Evolutionary conservation across 1,140 invertebrate genomes (phyloP).

Genomic region (Drusus annulatus): DNA sequence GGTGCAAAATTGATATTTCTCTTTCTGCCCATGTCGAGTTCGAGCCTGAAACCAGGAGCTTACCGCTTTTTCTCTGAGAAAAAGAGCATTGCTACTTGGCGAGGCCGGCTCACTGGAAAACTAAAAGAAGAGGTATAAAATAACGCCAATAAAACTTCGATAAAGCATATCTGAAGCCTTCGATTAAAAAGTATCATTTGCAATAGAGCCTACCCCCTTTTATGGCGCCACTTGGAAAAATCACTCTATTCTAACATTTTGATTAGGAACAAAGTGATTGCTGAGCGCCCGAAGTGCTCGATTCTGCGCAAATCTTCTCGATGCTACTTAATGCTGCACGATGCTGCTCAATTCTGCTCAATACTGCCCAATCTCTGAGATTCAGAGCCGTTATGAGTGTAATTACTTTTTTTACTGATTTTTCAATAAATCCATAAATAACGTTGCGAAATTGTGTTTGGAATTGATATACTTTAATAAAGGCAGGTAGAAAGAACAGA

Average conservation of each 20-base stretch:
- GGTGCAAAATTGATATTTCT: too few relatives aligned
- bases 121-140: too few relatives aligned
- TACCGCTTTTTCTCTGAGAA: too few relatives aligned
- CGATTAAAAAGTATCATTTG: neutral
- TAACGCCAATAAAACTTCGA: too few relatives aligned
- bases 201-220: neutral
- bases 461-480: slow-evolving; percentile 37
- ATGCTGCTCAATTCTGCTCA: neutral
- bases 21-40: too few relatives aligned
- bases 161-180: neutral
- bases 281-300: neutral
- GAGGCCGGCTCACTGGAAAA: too few relatives aligned
- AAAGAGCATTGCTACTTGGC: too few relatives aligned
- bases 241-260: neutral
- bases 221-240: neutral
- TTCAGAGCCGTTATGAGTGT: neutral
- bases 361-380: neutral
- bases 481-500: neutral
- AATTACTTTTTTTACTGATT: slow-evolving; percentile 19
- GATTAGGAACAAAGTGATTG: neutral
- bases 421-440: slow-evolving; percentile 40
- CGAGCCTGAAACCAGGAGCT: too few relatives aligned
- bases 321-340: neutral
- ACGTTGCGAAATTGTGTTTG: slow-evolving; percentile 24
- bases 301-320: too few relatives aligned